A percentile compares a stretch with the other conserved stretches of the same genome.
Conservation (phyloP, 2,797 vertebrate genomes). For the Ciconia nigra region DNA sequence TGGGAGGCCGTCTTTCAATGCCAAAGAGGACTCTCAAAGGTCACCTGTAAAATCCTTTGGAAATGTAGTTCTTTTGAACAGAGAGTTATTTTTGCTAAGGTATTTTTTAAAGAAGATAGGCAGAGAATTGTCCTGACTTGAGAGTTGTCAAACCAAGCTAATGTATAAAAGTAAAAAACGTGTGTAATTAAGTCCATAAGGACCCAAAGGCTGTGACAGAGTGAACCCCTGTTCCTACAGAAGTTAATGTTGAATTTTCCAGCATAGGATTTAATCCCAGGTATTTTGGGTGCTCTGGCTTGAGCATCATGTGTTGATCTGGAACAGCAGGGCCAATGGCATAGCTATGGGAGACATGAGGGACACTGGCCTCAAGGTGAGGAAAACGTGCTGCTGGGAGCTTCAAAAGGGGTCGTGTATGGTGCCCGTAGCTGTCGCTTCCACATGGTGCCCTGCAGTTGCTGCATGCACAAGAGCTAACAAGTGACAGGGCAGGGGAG, state of each 20-base stretch:
- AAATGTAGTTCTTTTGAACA: neutral
- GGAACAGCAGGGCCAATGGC: neutral
- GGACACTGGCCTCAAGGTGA: neutral
- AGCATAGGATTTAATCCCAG: neutral
- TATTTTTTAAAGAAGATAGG: neutral
- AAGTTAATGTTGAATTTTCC: neutral
- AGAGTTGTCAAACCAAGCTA: neutral
- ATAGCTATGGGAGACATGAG: neutral
- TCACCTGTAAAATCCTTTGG: neutral
- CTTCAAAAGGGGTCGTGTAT: neutral
- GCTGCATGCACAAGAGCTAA: neutral
- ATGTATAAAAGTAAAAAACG: neutral
- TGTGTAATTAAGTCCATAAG: neutral
- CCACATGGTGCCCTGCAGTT: neutral
- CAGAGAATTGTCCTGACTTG: neutral
- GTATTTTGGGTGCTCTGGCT: neutral
- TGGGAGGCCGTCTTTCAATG: neutral
- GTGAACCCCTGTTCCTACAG: neutral
- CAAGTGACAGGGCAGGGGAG: neutral
- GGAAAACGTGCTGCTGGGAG: neutral
- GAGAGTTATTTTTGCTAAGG: neutral
- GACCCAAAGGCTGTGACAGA: neutral
- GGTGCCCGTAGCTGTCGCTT: neutral
- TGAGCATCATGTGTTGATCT: neutral
- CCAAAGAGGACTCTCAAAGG: neutral